Evolutionary conservation across 2,797 vertebrate species (phyloP), one percentile per base, ranked within the genome.

Genomic region (Lithobates pipiens): DNA sequence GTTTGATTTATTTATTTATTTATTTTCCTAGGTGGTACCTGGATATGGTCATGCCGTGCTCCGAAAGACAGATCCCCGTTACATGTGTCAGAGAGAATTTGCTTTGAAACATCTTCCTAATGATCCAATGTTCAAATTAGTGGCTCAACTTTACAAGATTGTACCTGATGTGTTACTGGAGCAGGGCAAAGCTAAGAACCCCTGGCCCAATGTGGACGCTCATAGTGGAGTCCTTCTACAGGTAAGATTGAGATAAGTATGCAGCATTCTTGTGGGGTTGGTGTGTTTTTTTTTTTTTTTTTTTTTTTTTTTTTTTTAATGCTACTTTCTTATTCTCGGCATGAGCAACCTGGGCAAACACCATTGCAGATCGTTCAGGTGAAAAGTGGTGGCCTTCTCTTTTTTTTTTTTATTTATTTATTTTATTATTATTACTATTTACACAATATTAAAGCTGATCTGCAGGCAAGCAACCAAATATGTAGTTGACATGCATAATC

Each of bases 161-260:
- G 98, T 99, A 6, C 98, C 98, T 91, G 95, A 96, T 1, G 96
- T 99, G 86, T 95, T 99, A 54, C 93, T 99, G 93, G 98, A 99
- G 90, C 98, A 99, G 92, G 98, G 98, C 80, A 99, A 99, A 89
- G 98, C 98, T 91, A 98, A 99, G 93, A 99, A 99, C 91, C 98
- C 98, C 54, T 99, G 98, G 98, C 98, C 98, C 91, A 99, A 99
- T 1, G 98, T 99, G 78, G 98, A 99, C 0, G 98, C 98, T 27
- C 98, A 99, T 92, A 99, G 98, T 0, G 98, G 98, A 11, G 98
- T 99, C 46, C 93, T 99, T 88, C 95, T 99, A 88, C 98, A 99
- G 96, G 98, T 99, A 83, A 92, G 61, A 67, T 74, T 77, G 54
- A 21, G 50, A 23, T 61, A 21, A 23, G 21, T 61, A 6, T 61